Conservation (phyloP, 2,113 vertebrate species). For the Sorex araneus region DNA sequence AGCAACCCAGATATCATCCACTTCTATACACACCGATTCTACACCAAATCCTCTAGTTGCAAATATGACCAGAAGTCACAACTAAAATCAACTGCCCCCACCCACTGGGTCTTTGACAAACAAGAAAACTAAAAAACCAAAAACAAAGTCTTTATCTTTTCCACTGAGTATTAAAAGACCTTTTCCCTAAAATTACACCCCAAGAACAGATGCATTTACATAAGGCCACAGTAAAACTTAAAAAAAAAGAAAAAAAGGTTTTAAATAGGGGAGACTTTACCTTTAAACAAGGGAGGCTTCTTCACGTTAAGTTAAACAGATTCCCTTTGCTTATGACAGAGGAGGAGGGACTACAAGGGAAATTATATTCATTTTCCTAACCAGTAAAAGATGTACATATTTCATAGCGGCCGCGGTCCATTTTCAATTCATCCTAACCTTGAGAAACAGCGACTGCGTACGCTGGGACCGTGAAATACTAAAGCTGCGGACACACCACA, state of each 20-base stretch:
- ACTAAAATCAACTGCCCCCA: background rate
- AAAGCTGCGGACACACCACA: slow-evolving; percentile 79
- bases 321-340: slow-evolving; percentile 58
- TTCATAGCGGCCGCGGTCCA: slow-evolving; percentile 17
- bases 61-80: slow-evolving; percentile 66
- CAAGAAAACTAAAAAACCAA: slow-evolving; percentile 48
- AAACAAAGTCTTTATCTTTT: slow-evolving; percentile 31
- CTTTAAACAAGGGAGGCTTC: slow-evolving; percentile 53
- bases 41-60: slow-evolving; percentile 62
- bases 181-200: slow-evolving; percentile 41
- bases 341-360: background rate
- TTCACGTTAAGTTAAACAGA: background rate
- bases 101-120: background rate
- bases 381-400: background rate
- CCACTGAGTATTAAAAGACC: slow-evolving; percentile 45
- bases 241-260: background rate
- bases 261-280: slow-evolving; percentile 22
- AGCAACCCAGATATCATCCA: slow-evolving; percentile 52
- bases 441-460: slow-evolving; percentile 72
- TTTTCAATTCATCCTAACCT: slow-evolving; percentile 66
- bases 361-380: slow-evolving; percentile 42
- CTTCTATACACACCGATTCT: slow-evolving; percentile 65
- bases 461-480: slow-evolving; percentile 76
- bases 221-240: slow-evolving; percentile 39
- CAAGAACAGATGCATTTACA: slow-evolving; percentile 31